Percentiles rank a stretch among this genome's conserved stretches.
phyloP scores from a whole-genome alignment of 2,797 vertebrate species.

The Scomberomorus guttatus region DNA sequence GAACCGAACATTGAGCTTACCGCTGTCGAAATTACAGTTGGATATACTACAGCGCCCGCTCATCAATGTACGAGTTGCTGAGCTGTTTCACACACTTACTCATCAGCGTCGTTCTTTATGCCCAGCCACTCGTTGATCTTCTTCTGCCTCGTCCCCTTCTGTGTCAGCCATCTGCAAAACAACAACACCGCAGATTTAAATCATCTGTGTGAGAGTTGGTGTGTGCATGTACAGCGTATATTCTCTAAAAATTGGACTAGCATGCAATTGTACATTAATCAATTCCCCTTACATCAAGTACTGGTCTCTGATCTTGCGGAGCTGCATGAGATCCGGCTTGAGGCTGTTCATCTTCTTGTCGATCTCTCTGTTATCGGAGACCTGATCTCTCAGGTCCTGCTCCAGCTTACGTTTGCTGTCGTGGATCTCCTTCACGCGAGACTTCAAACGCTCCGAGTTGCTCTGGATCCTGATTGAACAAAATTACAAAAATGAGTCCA shows the following conservation, averaged over 20 bases:
- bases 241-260: not conserved
- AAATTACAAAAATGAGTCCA: not conserved
- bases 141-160: slow-evolving; percentile 98
- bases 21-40: slow-evolving; percentile 13
- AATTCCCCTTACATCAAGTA: slow-evolving; percentile 92
- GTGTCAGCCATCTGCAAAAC: slow-evolving; percentile 94
- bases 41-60: not conserved
- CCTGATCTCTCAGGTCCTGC: slow-evolving; percentile 92
- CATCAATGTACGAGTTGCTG: not conserved
- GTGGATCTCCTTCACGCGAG: slow-evolving; percentile 93
- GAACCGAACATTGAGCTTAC: not conserved
- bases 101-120: slow-evolving; percentile 95
- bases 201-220: not conserved
- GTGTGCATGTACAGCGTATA: not conserved
- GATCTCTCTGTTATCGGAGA: slow-evolving; percentile 93
- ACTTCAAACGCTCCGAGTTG: slow-evolving; percentile 93
- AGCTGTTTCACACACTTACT: slow-evolving; percentile 87
- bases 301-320: slow-evolving; percentile 98
- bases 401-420: slow-evolving; percentile 95
- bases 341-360: slow-evolving; percentile 99
- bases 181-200: slow-evolving; percentile 9
- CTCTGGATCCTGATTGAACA: slow-evolving; percentile 89
- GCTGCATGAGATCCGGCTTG: slow-evolving; percentile 98
- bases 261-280: slow-evolving; percentile 28
- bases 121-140: slow-evolving; percentile 98